Evolutionary conservation across 2,797 vertebrate species (phyloP).

Genomic region (Enteromius trimaculatus): DNA sequence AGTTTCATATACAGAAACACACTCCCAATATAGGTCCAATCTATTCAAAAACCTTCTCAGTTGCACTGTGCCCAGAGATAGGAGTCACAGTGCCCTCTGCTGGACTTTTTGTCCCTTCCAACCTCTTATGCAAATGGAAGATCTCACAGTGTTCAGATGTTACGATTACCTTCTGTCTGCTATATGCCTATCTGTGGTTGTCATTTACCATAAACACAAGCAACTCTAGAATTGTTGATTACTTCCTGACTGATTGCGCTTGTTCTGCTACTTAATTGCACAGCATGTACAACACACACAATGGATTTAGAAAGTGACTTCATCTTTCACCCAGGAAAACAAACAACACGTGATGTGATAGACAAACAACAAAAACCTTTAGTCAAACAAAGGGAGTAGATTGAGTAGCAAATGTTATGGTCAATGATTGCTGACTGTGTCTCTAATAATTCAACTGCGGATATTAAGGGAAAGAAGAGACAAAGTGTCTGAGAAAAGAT

Average conservation of each 20-base stretch:
- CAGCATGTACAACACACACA: background rate
- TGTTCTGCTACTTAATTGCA: background rate
- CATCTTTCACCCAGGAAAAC: background rate
- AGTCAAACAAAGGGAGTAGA: background rate
- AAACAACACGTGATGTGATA: background rate
- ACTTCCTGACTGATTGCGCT: background rate
- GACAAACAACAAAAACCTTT: slow-evolving; percentile 16
- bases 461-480: background rate
- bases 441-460: background rate
- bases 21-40: slow-evolving; percentile 11
- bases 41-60: background rate
- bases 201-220: background rate
- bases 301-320: background rate
- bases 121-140: background rate
- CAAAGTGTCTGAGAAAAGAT: background rate
- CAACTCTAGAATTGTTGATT: background rate
- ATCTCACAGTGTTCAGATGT: background rate
- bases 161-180: background rate
- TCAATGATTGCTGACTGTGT: background rate
- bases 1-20: slow-evolving; percentile 46
- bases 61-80: slow-evolving; percentile 41
- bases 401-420: background rate
- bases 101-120: slow-evolving; percentile 46
- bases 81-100: slow-evolving; percentile 73
- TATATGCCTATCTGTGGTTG: background rate